Base-by-base conservation (phyloP, 2,113 vertebrate species). In the Trogon melanurus region DNA sequence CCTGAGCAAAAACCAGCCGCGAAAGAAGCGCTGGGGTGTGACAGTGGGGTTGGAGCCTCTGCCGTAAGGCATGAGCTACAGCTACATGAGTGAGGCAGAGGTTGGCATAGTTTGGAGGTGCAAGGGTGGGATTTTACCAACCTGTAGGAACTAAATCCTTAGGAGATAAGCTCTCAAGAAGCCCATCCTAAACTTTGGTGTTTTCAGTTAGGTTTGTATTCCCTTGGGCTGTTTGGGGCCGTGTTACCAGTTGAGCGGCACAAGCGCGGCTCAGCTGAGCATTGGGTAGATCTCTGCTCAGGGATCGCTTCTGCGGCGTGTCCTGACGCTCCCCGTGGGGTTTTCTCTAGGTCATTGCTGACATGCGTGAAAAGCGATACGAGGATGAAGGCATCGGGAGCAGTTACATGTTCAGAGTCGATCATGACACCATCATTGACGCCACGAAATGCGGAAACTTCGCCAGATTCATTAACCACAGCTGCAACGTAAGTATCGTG, bases 391-490 rank as follows among this genome's bases (percentile, higher is more conserved):
- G 99, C 93, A 99, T 99, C 1, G 99, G 99, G 1, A 99, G 99
- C 98, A 99, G 99, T 97, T 99, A 99, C 98, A 99, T 99, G 99
- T 99, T 99, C 98, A 98, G 99, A 22, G 99, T 99, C 0, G 99
- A 99, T 97, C 99, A 99, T 3, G 99, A 99, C 98, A 99, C 99
- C 95, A 99, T 99, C 97, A 99, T 99, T 4, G 99, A 99, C 1
- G 99, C 99, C 62, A 99, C 99, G 1, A 99, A 99, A 88, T 99
- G 99, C 1, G 99, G 99, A 85, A 99, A 99, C 98, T 99, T 99
- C 0, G 99, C 99, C 38, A 98, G 99, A 61, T 99, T 99, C 92
- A 99, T 99, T 94, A 99, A 99, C 95, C 99, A 99, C 98, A 99
- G 99, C 98, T 99, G 99, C 98, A 99, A 99, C 13, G 99, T 99